Base-by-base conservation (phyloP, 1,140 invertebrate species). In the Solen grandis region DNA sequence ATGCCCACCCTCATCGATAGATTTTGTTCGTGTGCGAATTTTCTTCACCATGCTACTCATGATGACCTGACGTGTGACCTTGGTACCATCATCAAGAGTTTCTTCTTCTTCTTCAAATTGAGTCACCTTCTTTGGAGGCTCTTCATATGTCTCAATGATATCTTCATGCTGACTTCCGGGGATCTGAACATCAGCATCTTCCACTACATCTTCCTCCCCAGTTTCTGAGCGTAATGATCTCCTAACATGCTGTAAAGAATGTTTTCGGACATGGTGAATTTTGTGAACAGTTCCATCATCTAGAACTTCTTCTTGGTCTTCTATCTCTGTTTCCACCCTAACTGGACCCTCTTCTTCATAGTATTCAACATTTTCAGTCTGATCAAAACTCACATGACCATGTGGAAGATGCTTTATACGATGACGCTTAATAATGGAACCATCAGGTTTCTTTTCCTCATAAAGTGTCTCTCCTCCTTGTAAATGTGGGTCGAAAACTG, bases 41-140 rank as follows among this genome's bases (percentile, higher is more conserved):
- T 86, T 81, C 33, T 88, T 85, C 0, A 88, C 84, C 79, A 89
- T 88, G 57, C 89, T 82, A 80, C 82, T 88, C 62, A 87, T 84
- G 16, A 88, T 79, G 3, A 91, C 82, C 36, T 85, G 72, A 27
- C 82, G 75, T 66, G 84, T 90, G 8, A 92, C 87, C 31, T 84
- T 87, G 5, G 86, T 87, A n/a, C 91, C 91, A 86, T 91, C 89
- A n/a, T 84, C 82, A 19, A 89, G 70, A 13, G 82, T 76, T 54
- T 89, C 84, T 46, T 92, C 90, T 36, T 91, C 85, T 52, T 90
- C 88, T 59, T 92, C 89, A 2, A 90, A 84, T 38, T 90, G 85
- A 3, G 85, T 85, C 14, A 92, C 87, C 22, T 79, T 66, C 46
- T 85, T 82, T 36, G 90, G 86, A 31, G 90, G 90, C 50, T 86